phyloP scores from a whole-genome alignment of 2,797 vertebrate species.

The Poeciliopsis paucimaculata region DNA sequence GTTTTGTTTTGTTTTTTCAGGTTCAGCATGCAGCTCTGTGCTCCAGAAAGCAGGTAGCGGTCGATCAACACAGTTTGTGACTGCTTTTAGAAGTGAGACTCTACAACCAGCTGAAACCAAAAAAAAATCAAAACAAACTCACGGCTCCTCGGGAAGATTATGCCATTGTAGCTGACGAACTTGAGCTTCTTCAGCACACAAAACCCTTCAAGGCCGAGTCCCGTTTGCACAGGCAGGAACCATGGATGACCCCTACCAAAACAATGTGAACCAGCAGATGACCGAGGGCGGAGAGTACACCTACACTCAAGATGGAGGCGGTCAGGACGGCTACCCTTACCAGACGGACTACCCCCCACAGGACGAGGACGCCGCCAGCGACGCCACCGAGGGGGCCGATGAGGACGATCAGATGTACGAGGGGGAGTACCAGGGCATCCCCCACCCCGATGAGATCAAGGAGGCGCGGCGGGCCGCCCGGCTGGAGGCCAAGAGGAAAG shows the following conservation, averaged over 20 bases:
- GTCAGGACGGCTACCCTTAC: slow-evolving; percentile 84
- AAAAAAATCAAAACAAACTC: slow-evolving; percentile 14
- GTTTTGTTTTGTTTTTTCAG: slow-evolving; percentile 55
- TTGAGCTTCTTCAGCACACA: slow-evolving; percentile 46
- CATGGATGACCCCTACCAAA: slow-evolving; percentile 89
- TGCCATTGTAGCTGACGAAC: slow-evolving; percentile 67
- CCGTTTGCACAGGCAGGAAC: slow-evolving; percentile 46
- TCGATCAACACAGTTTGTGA: slow-evolving; percentile 34
- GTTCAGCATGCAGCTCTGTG: slow-evolving; percentile 68
- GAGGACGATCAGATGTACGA: slow-evolving; percentile 96
- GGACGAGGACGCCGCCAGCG: slow-evolving; percentile 93
- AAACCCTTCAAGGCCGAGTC: slow-evolving; percentile 45
- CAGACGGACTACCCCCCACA: slow-evolving; percentile 82
- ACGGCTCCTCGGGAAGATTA: slow-evolving; percentile 63
- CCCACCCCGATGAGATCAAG: slow-evolving; percentile 94
- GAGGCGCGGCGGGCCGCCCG: slow-evolving; percentile 84
- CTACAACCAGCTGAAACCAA: slow-evolving; percentile 34
- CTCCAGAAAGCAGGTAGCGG: slow-evolving; percentile 53
- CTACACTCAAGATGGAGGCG: slow-evolving; percentile 80
- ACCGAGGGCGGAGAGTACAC: slow-evolving; percentile 79
- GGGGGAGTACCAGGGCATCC: slow-evolving; percentile 97
- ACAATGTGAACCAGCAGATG: slow-evolving; percentile 82
- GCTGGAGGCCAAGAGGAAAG: slow-evolving; percentile 82
- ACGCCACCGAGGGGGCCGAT: slow-evolving; percentile 94
- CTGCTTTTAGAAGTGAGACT: slow-evolving; percentile 45